These are phyloP conservation scores for Glaucopsyche alexis DNA, from an alignment of 2,888 invertebrate genomes.

Conservation along the genomic window DNA sequence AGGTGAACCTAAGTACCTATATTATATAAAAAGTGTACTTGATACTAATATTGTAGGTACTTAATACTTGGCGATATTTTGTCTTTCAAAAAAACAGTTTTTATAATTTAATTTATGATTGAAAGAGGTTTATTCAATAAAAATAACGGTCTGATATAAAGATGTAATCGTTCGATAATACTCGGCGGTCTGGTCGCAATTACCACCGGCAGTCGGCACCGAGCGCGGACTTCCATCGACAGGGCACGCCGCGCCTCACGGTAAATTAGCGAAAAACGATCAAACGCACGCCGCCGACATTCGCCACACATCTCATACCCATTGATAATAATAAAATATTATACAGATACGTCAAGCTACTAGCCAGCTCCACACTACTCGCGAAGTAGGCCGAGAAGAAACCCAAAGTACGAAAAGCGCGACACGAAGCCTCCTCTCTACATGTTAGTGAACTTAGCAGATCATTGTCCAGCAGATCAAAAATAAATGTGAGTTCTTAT, in stretches of 20 bases:
- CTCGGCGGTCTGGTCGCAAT: slow-evolving; percentile 42
- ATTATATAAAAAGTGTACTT: no score
- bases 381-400: no score
- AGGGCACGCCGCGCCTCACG: slow-evolving; percentile 39
- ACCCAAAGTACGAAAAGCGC: no score
- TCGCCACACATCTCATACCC: slow-evolving; percentile 30
- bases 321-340: slow-evolving; percentile 20
- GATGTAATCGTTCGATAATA: slow-evolving; percentile 37
- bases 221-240: slow-evolving; percentile 47
- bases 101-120: not conserved
- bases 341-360: slow-evolving; percentile 28
- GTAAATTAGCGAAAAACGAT: slow-evolving; percentile 52
- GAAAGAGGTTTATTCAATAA: slow-evolving; percentile 5
- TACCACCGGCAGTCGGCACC: slow-evolving; percentile 48
- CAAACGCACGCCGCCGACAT: slow-evolving; percentile 39
- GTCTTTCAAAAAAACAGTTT: not conserved
- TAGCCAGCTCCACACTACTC: no score
- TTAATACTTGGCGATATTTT: not conserved
- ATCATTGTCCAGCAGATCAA: no score
- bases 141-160: slow-evolving; percentile 15
- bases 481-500: no score
- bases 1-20: not conserved
- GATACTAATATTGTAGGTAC: no score
- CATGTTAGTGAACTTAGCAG: no score
- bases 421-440: no score